Percentiles rank a stretch among this genome's conserved stretches.
phyloP scores from a whole-genome alignment of 2,797 vertebrate genomes.

The Gallinago stenura region DNA sequence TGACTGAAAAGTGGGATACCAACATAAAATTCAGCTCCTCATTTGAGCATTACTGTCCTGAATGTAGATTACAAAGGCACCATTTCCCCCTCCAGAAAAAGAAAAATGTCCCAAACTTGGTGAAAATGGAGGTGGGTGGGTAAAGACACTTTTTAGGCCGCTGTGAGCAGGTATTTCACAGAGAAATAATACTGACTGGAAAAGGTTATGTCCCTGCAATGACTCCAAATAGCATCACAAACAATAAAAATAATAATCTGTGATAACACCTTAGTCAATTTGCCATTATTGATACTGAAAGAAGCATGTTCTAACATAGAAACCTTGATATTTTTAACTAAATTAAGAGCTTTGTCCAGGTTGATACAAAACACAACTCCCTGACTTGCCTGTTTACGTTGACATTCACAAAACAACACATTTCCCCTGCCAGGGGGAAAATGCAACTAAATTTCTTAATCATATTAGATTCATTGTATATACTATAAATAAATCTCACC shows the following conservation, averaged over 20 bases:
- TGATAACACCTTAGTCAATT: not conserved
- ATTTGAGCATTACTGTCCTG: not conserved
- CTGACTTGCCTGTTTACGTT: not conserved
- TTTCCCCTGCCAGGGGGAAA: not conserved
- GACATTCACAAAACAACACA: not conserved
- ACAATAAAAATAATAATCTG: not conserved
- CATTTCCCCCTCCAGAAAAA: not conserved
- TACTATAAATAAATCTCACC: not conserved
- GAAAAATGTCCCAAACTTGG: accelerated
- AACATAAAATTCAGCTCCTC: not conserved
- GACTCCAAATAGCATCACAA: not conserved
- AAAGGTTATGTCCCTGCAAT: not conserved
- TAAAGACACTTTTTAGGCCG: not conserved
- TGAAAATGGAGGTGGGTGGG: not conserved
- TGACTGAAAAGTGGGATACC: not conserved
- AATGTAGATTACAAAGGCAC: not conserved
- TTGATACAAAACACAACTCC: not conserved
- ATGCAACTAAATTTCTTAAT: not conserved
- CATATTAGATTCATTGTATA: no score
- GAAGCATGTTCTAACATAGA: not conserved
- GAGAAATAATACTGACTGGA: not conserved
- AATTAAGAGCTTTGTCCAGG: not conserved
- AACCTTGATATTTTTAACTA: not conserved
- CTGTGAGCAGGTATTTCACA: not conserved
- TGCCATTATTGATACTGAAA: not conserved